Evolutionary conservation across 2,888 invertebrate species (phyloP).

Genomic region (Eilema depressum): DNA sequence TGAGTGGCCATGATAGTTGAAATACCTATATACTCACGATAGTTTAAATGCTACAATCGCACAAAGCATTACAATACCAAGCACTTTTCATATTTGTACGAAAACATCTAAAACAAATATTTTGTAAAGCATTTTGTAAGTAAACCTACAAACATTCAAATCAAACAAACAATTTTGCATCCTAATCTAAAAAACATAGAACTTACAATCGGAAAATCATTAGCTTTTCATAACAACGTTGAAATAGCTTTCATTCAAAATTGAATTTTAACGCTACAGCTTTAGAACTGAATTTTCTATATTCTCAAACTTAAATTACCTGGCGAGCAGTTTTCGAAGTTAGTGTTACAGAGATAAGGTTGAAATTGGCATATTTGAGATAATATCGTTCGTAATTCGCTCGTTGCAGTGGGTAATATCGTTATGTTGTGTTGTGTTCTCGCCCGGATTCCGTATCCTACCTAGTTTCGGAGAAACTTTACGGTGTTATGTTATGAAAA

Average conservation of each 20-base stretch:
- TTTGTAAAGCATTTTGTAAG: constrained; percentile 37
- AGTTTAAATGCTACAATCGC: too few species aligned
- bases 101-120: constrained; percentile 35
- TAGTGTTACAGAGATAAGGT: constrained; percentile 8
- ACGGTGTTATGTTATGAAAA: constrained; percentile 38
- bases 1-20: too few species aligned
- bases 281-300: constrained; percentile 44
- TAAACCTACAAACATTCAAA: constrained; percentile 36
- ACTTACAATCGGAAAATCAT: constrained; percentile 50
- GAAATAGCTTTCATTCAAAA: constrained; percentile 48
- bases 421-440: constrained; percentile 62
- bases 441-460: constrained; percentile 60
- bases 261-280: constrained; percentile 51
- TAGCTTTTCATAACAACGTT: constrained; percentile 43
- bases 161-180: constrained; percentile 30
- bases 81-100: neutral
- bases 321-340: constrained; percentile 21
- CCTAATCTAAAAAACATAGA: constrained; percentile 34
- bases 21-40: too few species aligned
- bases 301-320: constrained; percentile 19
- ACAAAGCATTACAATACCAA: neutral
- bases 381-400: constrained; percentile 48
- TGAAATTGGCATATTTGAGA: constrained; percentile 13
- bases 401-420: constrained; percentile 63
- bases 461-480: constrained; percentile 39